phyloP scores from a whole-genome alignment of 23 tunicate genomes.

The Styela clava region DNA sequence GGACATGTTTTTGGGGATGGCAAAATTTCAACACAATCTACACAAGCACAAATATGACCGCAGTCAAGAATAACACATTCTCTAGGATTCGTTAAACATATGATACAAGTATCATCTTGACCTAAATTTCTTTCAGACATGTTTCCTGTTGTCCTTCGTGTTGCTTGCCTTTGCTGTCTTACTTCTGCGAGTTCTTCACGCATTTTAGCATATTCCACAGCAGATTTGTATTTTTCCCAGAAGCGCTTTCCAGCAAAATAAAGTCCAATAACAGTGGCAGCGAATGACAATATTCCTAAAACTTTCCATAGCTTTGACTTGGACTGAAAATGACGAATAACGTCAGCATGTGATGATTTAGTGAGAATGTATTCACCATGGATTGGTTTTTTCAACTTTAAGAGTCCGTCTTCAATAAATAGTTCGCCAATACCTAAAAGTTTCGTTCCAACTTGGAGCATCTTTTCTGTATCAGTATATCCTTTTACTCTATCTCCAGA shows the following conservation, averaged over 20 bases:
- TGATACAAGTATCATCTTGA: slow-evolving; percentile 35
- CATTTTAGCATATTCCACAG: slow-evolving; percentile 22
- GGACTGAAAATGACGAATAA: slow-evolving; percentile 26
- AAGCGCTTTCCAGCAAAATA: slow-evolving; percentile 43
- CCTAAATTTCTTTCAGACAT: not conserved
- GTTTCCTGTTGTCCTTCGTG: slow-evolving; percentile 26
- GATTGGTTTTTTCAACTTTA: slow-evolving; percentile 36
- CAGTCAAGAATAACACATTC: slow-evolving; percentile 81
- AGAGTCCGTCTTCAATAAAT: slow-evolving; percentile 40
- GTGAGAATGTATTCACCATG: slow-evolving; percentile 56
- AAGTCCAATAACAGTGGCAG: slow-evolving; percentile 42
- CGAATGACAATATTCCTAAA: slow-evolving; percentile 35
- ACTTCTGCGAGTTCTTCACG: slow-evolving; percentile 42
- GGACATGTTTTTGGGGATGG: slow-evolving; percentile 81
- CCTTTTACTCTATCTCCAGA: slow-evolving; percentile 79
- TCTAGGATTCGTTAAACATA: slow-evolving; percentile 72
- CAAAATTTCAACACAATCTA: slow-evolving; percentile 67
- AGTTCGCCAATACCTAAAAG: slow-evolving; percentile 77
- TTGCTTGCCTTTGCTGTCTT: slow-evolving; percentile 30
- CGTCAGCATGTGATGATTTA: slow-evolving; percentile 41
- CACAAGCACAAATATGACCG: slow-evolving; percentile 88
- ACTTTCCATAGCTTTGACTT: slow-evolving; percentile 52
- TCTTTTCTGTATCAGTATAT: slow-evolving; percentile 72
- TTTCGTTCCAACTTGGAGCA: slow-evolving; percentile 71
- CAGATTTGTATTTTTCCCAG: slow-evolving; percentile 15